These are phyloP conservation scores for Morone saxatilis DNA, from an alignment of 2,113 vertebrate species.

Conservation along the genomic window DNA sequence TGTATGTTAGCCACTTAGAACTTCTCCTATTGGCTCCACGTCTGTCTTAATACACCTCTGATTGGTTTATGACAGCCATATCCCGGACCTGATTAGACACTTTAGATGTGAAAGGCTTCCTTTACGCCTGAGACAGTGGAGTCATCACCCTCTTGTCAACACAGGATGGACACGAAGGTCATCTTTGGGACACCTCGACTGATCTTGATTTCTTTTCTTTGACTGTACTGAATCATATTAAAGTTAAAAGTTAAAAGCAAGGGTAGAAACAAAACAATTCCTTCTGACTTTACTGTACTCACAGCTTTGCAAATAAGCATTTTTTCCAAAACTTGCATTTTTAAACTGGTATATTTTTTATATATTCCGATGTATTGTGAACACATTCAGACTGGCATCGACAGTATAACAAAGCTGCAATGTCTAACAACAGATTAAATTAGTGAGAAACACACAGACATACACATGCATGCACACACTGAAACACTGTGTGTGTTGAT, in stretches of 20 bases:
- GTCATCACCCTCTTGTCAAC: background rate
- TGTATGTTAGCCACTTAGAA: conserved; percentile 21
- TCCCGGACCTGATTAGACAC: conserved; percentile 2
- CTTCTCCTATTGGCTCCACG: conserved; percentile 23
- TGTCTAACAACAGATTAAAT: background rate
- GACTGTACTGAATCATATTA: background rate
- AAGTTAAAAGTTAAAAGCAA: background rate
- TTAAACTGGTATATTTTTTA: no score
- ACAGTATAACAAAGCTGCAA: background rate
- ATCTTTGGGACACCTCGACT: background rate
- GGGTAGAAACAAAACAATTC: background rate
- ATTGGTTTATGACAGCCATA: conserved; percentile 28
- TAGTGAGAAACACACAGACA: background rate
- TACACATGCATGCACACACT: background rate
- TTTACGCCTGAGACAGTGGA: background rate
- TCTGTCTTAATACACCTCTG: conserved; percentile 35
- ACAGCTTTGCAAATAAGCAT: no score
- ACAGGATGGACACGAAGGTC: background rate
- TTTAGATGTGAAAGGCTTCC: conserved; percentile 17
- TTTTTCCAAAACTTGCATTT: no score
- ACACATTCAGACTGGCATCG: no score
- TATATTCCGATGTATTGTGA: no score
- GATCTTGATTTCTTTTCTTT: background rate
- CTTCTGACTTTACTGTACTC: background rate
- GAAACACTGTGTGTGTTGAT: conserved; percentile 1